These are phyloP conservation scores for Dryobota labecula DNA, from an alignment of 2,888 invertebrate species.

Conservation along the genomic window DNA sequence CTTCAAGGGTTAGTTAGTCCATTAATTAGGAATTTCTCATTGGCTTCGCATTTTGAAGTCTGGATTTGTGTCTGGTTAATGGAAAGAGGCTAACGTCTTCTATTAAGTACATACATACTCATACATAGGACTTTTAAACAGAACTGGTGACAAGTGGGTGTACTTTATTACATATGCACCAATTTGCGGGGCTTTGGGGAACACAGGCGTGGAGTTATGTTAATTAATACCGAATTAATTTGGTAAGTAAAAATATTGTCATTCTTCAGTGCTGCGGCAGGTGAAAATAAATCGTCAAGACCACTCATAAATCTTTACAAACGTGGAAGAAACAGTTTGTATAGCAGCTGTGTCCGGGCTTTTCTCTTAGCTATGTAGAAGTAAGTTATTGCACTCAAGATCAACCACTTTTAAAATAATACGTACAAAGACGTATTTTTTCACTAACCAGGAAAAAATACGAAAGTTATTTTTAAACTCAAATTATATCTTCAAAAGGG, in stretches of 20 bases:
- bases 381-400: slow-evolving; percentile 31
- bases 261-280: background rate
- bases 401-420: slow-evolving; percentile 41
- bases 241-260: background rate
- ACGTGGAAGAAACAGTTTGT: slow-evolving; percentile 8
- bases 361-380: slow-evolving; percentile 30
- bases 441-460: slow-evolving; percentile 43
- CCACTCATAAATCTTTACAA: slow-evolving; percentile 32
- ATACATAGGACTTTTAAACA: background rate
- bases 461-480: slow-evolving; percentile 26
- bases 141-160: background rate
- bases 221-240: background rate
- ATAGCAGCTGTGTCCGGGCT: slow-evolving; percentile 44
- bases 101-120: background rate
- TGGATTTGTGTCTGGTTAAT: background rate
- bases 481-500: slow-evolving; percentile 22
- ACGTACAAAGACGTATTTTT: background rate
- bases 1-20: background rate
- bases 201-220: background rate
- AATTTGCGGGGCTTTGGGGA: background rate
- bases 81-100: background rate
- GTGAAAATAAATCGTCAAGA: slow-evolving; percentile 8
- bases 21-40: background rate
- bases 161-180: background rate
- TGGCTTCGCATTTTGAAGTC: background rate